Percentiles rank a stretch among this genome's conserved stretches.
phyloP scores from a whole-genome alignment of 1,140 invertebrate genomes.

The Drosophila mayri region DNA sequence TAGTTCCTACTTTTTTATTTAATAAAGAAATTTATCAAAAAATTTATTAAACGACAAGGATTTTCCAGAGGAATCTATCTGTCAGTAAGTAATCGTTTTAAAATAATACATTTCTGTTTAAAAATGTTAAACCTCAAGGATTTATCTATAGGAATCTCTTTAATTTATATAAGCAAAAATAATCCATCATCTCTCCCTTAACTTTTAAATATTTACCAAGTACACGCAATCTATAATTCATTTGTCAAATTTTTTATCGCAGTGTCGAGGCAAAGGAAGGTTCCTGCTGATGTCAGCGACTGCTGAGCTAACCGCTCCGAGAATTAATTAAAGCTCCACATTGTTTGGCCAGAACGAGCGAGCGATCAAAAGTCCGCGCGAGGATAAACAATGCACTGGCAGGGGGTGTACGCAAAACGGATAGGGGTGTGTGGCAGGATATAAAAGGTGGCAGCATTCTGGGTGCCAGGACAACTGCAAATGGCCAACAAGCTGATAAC shows the following conservation, averaged over 20 bases:
- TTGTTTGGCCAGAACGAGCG: constrained; percentile 23
- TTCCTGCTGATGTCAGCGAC: constrained; percentile 41
- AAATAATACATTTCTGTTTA: not conserved
- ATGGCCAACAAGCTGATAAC: constrained; percentile 69
- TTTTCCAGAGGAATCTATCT: not conserved
- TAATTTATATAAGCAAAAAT: no score
- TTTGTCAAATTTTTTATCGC: not conserved
- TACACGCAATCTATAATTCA: not conserved
- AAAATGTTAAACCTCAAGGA: not conserved
- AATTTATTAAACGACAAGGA: not conserved
- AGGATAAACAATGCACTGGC: constrained; percentile 33
- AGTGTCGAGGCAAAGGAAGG: constrained; percentile 9
- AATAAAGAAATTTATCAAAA: no score
- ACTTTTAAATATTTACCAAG: not conserved
- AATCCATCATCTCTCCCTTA: not conserved
- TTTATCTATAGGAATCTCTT: not conserved
- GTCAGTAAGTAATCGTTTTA: no score
- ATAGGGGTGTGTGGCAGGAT: not conserved
- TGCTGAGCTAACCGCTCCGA: constrained; percentile 34
- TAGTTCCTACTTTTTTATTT: no score
- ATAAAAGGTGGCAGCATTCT: constrained; percentile 6
- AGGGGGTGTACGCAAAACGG: constrained; percentile 28
- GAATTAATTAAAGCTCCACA: constrained; percentile 46
- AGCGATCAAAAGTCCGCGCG: constrained; percentile 30
- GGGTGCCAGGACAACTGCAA: constrained; percentile 50